Percentiles rank a stretch among this genome's conserved stretches.
Evolutionary conservation across 2,797 vertebrate genomes (phyloP).

Genomic region (Rousettus madagascariensis): DNA sequence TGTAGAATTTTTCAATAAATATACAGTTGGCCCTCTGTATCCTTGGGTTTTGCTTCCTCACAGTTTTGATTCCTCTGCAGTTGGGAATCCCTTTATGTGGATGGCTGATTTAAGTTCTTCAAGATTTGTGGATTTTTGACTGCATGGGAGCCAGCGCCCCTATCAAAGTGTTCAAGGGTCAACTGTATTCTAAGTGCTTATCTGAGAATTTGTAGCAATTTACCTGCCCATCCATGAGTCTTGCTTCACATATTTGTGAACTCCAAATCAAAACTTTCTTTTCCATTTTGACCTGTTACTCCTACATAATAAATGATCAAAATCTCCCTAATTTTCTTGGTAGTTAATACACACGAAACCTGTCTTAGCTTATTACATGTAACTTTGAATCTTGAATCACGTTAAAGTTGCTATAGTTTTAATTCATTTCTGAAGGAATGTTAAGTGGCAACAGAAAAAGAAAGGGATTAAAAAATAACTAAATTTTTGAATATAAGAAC

Average conservation of each 20-base stretch:
- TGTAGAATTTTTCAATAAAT: neutral
- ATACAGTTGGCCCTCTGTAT: neutral
- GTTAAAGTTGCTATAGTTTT: slow-evolving; percentile 10
- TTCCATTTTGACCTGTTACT: slow-evolving; percentile 39
- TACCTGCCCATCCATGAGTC: neutral
- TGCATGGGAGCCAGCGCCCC: neutral
- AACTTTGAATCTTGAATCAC: neutral
- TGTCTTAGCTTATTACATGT: neutral
- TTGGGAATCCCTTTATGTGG: neutral
- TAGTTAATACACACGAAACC: neutral
- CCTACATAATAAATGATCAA: neutral
- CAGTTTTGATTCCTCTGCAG: neutral
- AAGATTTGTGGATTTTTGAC: neutral
- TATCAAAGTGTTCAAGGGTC: neutral
- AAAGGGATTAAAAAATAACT: neutral
- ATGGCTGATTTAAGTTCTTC: neutral
- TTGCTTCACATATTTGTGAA: slow-evolving; percentile 24
- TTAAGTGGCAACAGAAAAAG: slow-evolving; percentile 41
- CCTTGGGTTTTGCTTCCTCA: neutral
- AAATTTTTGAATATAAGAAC: neutral
- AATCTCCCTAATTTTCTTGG: neutral
- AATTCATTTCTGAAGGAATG: slow-evolving; percentile 36
- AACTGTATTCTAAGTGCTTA: neutral
- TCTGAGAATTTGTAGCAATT: slow-evolving; percentile 15
- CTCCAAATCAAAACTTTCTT: neutral